phyloP scores from a whole-genome alignment of 2,113 vertebrate species.

The Silurus meridionalis region DNA sequence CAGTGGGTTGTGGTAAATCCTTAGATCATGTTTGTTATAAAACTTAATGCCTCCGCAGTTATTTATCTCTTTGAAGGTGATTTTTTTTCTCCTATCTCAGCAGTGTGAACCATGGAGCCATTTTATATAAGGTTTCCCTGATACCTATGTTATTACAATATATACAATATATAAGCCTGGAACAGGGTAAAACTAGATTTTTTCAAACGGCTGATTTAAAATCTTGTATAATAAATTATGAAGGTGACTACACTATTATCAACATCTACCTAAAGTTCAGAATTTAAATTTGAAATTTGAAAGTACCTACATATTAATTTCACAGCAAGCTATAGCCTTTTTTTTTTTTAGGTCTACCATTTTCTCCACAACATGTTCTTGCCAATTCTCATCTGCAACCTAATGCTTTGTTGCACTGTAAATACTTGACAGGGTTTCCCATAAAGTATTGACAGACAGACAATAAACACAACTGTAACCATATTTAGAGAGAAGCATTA shows the following conservation, averaged over 20 bases:
- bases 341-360: too few relatives aligned
- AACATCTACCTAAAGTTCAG: too few relatives aligned
- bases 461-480: too few relatives aligned
- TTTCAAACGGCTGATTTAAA: neutral
- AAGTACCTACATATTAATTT: too few relatives aligned
- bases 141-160: neutral
- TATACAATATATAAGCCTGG: neutral
- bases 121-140: neutral
- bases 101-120: neutral
- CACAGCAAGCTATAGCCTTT: too few relatives aligned
- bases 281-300: too few relatives aligned
- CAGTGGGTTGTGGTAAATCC: neutral
- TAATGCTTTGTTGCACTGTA: too few relatives aligned
- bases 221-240: neutral
- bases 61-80: neutral
- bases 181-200: neutral
- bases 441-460: too few relatives aligned
- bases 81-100: neutral
- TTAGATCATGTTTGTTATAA: neutral
- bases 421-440: too few relatives aligned
- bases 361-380: too few relatives aligned
- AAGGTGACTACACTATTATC: neutral
- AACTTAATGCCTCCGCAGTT: neutral
- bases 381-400: too few relatives aligned
- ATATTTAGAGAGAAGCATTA: too few relatives aligned